Percentiles rank a stretch among this genome's conserved stretches.
phyloP scores from a whole-genome alignment of 2,797 vertebrate species.

The Leptatherina wallacei region DNA sequence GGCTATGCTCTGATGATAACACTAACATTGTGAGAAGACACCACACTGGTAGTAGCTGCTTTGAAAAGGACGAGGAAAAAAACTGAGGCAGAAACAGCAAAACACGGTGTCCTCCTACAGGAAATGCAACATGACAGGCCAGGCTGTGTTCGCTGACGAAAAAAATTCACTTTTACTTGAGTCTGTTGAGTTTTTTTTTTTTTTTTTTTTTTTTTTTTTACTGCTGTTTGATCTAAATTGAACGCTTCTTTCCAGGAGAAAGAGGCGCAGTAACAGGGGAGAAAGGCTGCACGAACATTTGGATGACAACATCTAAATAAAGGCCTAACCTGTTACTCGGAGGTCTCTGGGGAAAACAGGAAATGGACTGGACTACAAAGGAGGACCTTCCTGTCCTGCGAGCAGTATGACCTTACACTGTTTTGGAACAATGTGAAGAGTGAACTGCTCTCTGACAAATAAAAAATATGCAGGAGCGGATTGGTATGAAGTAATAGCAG shows the following conservation, averaged over 20 bases:
- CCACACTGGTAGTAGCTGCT: constrained; percentile 18
- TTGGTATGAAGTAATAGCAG: constrained; percentile 6
- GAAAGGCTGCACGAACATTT: constrained; percentile 72
- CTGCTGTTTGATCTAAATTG: constrained; percentile 44
- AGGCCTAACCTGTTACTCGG: constrained; percentile 8
- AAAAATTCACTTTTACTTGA: constrained; percentile 40
- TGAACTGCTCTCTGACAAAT: constrained; percentile 48
- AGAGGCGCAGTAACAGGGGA: constrained; percentile 42
- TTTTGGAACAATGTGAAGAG: constrained; percentile 58
- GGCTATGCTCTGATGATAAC: constrained; percentile 44
- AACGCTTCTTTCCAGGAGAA: constrained; percentile 68
- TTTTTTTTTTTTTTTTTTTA: constrained; percentile 30
- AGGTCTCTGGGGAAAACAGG: constrained; percentile 31
- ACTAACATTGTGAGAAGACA: constrained; percentile 26
- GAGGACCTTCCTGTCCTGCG: constrained; percentile 39
- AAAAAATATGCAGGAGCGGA: constrained; percentile 29
- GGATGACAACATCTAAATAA: constrained; percentile 64
- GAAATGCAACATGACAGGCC: constrained; percentile 37
- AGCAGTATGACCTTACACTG: constrained; percentile 56
- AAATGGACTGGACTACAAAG: constrained; percentile 16
- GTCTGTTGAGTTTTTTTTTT: constrained; percentile 3
- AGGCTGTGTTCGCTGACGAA: constrained; percentile 45
- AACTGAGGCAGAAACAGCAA: constrained; percentile 27
- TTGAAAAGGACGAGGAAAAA: constrained; percentile 1
- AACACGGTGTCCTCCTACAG: constrained; percentile 33